phyloP scores from a whole-genome alignment of 2,888 invertebrate genomes.

The Nemurella pictetii region DNA sequence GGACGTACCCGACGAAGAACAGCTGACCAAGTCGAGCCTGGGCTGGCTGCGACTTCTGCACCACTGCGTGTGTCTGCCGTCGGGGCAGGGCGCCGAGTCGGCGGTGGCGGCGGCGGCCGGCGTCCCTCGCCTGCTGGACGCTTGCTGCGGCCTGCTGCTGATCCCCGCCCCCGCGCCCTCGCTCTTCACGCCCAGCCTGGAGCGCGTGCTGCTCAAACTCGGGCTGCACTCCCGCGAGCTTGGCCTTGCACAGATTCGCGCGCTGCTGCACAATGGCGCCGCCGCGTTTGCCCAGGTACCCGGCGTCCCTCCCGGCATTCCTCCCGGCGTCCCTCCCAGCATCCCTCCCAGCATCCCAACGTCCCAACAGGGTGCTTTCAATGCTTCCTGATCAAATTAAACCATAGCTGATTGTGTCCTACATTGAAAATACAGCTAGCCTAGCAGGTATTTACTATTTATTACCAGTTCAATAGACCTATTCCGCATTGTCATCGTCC shows the following conservation, averaged over 20 bases:
- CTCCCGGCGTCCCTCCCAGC: too few relatives aligned
- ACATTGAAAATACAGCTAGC: too few relatives aligned
- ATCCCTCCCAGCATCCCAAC: too few relatives aligned
- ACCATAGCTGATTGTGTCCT: too few relatives aligned
- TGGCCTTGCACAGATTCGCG: conserved; percentile 61
- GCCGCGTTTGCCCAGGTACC: conserved; percentile 36
- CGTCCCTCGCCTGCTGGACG: conserved; percentile 62
- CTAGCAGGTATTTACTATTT: too few relatives aligned
- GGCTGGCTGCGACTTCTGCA: conserved; percentile 84
- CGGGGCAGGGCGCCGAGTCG: conserved; percentile 50
- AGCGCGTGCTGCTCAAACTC: conserved; percentile 69
- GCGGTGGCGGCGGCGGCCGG: conserved; percentile 66
- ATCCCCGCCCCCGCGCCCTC: conserved; percentile 67
- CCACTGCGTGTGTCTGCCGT: conserved; percentile 65
- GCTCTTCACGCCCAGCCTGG: conserved; percentile 65
- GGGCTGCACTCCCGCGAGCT: conserved; percentile 66
- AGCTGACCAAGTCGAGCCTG: conserved; percentile 64
- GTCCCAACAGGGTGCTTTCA: too few relatives aligned
- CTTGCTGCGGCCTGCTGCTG: conserved; percentile 69
- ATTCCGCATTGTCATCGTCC: too few relatives aligned
- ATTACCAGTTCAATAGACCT: too few relatives aligned
- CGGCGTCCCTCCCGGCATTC: too few relatives aligned
- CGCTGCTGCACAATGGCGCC: conserved; percentile 62
- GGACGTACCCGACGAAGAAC: conserved; percentile 59
- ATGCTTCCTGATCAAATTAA: too few relatives aligned